Conservation (phyloP, 2,113 vertebrate species). For the Syngnathus floridae region DNA sequence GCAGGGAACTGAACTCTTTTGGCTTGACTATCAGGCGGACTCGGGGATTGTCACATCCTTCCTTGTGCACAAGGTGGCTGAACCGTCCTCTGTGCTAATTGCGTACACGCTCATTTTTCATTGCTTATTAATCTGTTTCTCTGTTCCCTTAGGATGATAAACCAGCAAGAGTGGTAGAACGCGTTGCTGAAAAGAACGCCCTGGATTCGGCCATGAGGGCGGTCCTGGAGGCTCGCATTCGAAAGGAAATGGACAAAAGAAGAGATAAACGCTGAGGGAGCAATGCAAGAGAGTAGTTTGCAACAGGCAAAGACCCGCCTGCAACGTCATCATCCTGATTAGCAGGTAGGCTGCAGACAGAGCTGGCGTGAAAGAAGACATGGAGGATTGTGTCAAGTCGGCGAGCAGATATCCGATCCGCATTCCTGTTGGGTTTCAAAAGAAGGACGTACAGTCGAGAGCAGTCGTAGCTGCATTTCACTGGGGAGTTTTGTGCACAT, state of each 20-base stretch:
- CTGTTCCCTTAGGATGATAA: conserved; percentile 74
- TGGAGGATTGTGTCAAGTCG: conserved; percentile 13
- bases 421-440: conserved; percentile 4
- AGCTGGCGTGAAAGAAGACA: conserved; percentile 6
- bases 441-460: background rate
- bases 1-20: conserved; percentile 78
- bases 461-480: conserved; percentile 8
- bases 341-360: conserved; percentile 8
- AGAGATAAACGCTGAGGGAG: conserved; percentile 68
- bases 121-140: background rate
- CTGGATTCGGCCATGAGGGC: conserved; percentile 78
- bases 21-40: conserved; percentile 86
- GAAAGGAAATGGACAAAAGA: conserved; percentile 80
- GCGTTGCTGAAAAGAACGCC: conserved; percentile 74
- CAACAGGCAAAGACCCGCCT: conserved; percentile 4
- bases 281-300: background rate
- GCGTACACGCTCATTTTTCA: background rate
- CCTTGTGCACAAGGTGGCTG: conserved; percentile 81
- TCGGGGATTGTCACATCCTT: conserved; percentile 78
- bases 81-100: background rate
- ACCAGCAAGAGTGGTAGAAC: conserved; percentile 74
- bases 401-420: conserved; percentile 16
- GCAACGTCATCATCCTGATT: conserved; percentile 10
- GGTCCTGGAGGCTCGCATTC: conserved; percentile 74
- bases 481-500: background rate